Percentiles rank a stretch among this genome's conserved stretches.
phyloP scores from a whole-genome alignment of 2,797 vertebrate genomes.

The Lagodon rhomboides region DNA sequence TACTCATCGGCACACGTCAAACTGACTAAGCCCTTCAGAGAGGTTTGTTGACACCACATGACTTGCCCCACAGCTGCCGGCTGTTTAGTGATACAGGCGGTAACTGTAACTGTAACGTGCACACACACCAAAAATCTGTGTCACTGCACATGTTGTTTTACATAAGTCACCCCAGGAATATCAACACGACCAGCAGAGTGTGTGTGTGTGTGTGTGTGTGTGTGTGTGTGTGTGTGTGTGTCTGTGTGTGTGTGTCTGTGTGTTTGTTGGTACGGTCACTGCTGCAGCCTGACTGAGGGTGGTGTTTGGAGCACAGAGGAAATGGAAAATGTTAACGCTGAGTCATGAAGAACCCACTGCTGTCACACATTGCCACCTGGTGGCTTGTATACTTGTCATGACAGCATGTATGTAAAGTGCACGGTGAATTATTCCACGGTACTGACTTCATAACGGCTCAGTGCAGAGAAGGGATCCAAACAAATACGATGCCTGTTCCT shows the following conservation, averaged over 20 bases:
- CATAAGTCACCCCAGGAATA: conserved; percentile 56
- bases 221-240: neutral
- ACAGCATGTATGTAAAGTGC: neutral
- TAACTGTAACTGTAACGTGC: conserved; percentile 16
- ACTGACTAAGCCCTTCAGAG: conserved; percentile 22
- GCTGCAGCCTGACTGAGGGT: conserved; percentile 33
- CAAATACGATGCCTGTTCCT: neutral
- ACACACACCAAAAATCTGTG: conserved; percentile 41
- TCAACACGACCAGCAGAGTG: conserved; percentile 51
- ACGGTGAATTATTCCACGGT: conserved; percentile 1
- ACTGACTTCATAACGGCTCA: neutral
- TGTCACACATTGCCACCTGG: conserved; percentile 70
- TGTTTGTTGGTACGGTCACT: conserved; percentile 27
- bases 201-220: neutral
- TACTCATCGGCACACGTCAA: conserved; percentile 49
- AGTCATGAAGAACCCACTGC: conserved; percentile 66
- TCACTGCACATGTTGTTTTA: conserved; percentile 49
- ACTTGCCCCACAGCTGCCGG: conserved; percentile 56
- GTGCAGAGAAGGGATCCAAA: neutral
- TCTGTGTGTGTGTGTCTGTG: conserved; percentile 9
- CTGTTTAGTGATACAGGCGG: conserved; percentile 37
- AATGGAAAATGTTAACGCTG: conserved; percentile 57
- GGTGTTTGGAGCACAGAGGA: conserved; percentile 42
- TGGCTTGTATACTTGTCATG: conserved; percentile 48
- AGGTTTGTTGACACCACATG: conserved; percentile 55